phyloP scores from a whole-genome alignment of 2,797 vertebrate genomes.

The Cyclopterus lumpus region DNA sequence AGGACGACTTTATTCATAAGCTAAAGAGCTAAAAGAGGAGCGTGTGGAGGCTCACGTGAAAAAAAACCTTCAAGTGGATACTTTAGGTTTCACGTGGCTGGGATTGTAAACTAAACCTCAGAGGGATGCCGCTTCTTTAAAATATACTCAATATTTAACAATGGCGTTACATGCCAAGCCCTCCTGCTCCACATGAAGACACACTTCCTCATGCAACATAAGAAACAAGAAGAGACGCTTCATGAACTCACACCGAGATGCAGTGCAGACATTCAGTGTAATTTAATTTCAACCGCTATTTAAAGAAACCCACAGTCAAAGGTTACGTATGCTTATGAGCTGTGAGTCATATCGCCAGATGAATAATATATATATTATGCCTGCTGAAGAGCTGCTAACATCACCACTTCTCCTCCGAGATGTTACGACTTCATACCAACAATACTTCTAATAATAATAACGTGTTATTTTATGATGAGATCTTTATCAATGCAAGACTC shows the following conservation, averaged over 20 bases:
- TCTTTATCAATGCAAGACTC: not conserved
- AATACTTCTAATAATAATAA: not conserved
- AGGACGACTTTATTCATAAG: slow-evolving; percentile 30
- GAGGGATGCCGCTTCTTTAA: slow-evolving; percentile 15
- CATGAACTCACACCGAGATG: not conserved
- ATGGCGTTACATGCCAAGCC: slow-evolving; percentile 11
- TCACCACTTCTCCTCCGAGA: not conserved
- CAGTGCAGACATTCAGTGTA: not conserved
- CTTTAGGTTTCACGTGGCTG: slow-evolving; percentile 1
- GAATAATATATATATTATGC: not conserved
- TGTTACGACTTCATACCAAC: not conserved
- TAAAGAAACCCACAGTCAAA: not conserved
- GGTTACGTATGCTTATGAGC: not conserved
- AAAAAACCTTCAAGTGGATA: not conserved
- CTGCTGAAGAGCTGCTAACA: not conserved
- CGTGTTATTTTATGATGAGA: too few relatives aligned
- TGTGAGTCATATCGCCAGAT: not conserved
- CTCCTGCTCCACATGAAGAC: not conserved
- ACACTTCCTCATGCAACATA: not conserved
- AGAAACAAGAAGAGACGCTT: not conserved
- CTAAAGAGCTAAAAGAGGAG: slow-evolving; percentile 3
- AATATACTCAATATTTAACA: slow-evolving; percentile 36
- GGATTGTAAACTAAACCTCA: slow-evolving; percentile 13
- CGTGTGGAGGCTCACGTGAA: slow-evolving; percentile 3
- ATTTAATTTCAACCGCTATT: slow-evolving; percentile 2